Evolutionary conservation across 2,113 vertebrate genomes (phyloP).

Genomic region (Plecturocebus donacophilus): DNA sequence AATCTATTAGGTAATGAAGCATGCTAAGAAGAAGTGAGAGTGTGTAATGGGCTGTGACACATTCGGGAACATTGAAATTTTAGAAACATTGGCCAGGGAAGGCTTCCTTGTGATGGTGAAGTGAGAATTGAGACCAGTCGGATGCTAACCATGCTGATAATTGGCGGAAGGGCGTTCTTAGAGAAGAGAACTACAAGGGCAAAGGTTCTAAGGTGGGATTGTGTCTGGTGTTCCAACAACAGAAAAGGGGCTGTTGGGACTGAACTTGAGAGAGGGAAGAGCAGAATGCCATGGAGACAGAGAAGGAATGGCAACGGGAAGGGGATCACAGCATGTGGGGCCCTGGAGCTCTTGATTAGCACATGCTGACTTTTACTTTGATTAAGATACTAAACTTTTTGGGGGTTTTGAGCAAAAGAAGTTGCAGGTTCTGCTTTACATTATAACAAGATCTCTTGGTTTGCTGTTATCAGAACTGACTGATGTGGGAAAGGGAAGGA

Average conservation of each 20-base stretch:
- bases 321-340: not conserved
- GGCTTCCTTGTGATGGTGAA: not conserved
- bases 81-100: not conserved
- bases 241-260: not conserved
- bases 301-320: too few species aligned
- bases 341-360: not conserved
- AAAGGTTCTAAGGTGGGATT: not conserved
- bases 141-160: not conserved
- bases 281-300: not conserved
- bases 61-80: not conserved
- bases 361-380: not conserved
- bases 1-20: not conserved
- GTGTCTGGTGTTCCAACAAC: not conserved
- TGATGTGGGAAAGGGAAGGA: not conserved
- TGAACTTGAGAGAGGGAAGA: not conserved
- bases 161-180: not conserved
- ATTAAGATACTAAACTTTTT: not conserved
- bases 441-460: not conserved
- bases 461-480: not conserved
- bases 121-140: not conserved
- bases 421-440: not conserved
- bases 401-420: not conserved
- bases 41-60: not conserved
- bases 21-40: not conserved
- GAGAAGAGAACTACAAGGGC: not conserved